These are phyloP conservation scores for Denticeps clupeoides DNA, from an alignment of 2,797 vertebrate genomes.

Conservation along the genomic window DNA sequence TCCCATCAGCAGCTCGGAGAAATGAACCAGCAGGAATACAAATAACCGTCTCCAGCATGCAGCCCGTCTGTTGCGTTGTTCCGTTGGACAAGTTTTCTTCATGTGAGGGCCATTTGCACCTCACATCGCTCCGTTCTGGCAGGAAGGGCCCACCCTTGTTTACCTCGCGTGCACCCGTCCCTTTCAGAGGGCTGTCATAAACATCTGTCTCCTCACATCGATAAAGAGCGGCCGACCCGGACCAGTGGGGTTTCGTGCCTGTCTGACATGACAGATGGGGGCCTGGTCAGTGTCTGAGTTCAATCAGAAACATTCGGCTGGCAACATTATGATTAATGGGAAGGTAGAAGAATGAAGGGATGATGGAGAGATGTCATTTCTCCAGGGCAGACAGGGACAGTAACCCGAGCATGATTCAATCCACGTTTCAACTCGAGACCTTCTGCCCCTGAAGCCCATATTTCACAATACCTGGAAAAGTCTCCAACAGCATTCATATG, in stretches of 20 bases:
- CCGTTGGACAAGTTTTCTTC: too few relatives aligned
- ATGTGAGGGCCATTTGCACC: conserved; percentile 2
- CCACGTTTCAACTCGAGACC: too few relatives aligned
- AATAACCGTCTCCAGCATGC: not conserved
- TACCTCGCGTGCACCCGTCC: not conserved
- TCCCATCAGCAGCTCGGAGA: not conserved
- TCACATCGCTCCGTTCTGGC: not conserved
- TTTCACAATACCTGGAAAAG: too few relatives aligned
- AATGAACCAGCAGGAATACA: not conserved
- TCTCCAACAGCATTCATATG: not conserved
- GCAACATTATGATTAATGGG: too few relatives aligned
- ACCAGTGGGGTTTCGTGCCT: not conserved
- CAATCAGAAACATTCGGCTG: too few relatives aligned
- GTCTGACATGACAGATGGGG: not conserved
- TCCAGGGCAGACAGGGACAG: too few relatives aligned
- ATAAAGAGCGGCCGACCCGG: not conserved
- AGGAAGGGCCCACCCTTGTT: not conserved
- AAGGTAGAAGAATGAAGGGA: too few relatives aligned
- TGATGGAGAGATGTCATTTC: too few relatives aligned
- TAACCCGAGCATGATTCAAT: too few relatives aligned
- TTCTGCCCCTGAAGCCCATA: too few relatives aligned
- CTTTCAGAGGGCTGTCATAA: not conserved
- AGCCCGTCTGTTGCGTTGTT: not conserved
- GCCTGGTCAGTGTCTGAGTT: too few relatives aligned
- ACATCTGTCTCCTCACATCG: not conserved